Conservation (phyloP, 1,140 invertebrate species). For the Caenorhabditis brenneri region DNA sequence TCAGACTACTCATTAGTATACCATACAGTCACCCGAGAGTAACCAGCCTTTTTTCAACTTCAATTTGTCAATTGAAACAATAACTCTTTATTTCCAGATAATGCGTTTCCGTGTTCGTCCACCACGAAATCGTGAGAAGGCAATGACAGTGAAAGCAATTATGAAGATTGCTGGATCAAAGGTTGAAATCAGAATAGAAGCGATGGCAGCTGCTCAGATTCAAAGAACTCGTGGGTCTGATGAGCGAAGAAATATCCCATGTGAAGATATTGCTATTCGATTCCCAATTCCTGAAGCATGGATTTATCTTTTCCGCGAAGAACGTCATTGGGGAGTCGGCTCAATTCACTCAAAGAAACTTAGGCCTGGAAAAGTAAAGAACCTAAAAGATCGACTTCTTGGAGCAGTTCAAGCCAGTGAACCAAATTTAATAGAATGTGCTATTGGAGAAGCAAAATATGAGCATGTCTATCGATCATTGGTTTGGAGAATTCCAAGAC, state of each 20-base stretch:
- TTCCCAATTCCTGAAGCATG: slow-evolving; percentile 98
- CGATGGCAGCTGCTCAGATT: slow-evolving; percentile 92
- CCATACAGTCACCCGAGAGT: no score
- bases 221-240: slow-evolving; percentile 73
- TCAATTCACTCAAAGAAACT: slow-evolving; percentile 94
- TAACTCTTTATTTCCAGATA: no score
- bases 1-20: no score
- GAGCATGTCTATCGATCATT: slow-evolving; percentile 96
- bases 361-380: slow-evolving; percentile 79
- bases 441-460: slow-evolving; percentile 94
- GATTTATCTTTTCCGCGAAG: slow-evolving; percentile 96
- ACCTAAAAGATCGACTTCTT: slow-evolving; percentile 90
- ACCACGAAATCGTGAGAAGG: slow-evolving; percentile 93
- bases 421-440: slow-evolving; percentile 92
- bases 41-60: no score
- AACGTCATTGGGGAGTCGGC: slow-evolving; percentile 98
- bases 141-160: slow-evolving; percentile 85
- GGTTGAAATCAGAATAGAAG: slow-evolving; percentile 87
- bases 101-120: slow-evolving; percentile 94
- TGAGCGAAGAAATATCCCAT: slow-evolving; percentile 86
- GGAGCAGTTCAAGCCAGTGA: slow-evolving; percentile 88
- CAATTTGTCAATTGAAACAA: no score
- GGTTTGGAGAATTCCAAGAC: slow-evolving; percentile 89
- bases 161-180: slow-evolving; percentile 71
- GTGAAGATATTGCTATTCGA: slow-evolving; percentile 93